Base-by-base conservation (phyloP, 1,140 invertebrate species). In the Acromyrmex heyeri region DNA sequence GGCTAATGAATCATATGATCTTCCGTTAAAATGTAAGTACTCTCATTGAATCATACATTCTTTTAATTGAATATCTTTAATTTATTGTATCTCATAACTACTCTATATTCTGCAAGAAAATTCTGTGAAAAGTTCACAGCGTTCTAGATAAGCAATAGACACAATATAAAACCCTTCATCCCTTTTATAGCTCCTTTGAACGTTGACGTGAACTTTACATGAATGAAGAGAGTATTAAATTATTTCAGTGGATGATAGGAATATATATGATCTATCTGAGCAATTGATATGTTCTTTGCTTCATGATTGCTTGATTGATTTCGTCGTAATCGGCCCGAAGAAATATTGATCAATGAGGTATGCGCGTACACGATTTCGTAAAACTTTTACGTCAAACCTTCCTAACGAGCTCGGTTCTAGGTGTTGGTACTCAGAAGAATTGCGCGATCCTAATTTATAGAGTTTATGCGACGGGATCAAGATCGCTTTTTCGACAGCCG, bases 211-310 rank as follows among this genome's bases (percentile, higher is more conserved):
- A 18, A 14, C 3, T 24, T 48, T 48, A 50, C 10, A 44, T 83
- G 53, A 83, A 73, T 62, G 38, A 82, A 83, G 8, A 14, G 21
- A 12, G 10, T 81, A 55, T 78, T 65, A 81, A 81, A 38, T 57
- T 27, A 57, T 38, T 69, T 69, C 27, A 18, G 18, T 64, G 10
- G 50, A 53, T 79, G 62, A 55, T 69, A 67, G 14, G 2, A 21
- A 67, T 67, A 14, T 67, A 14, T 53, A 14, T 67, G 62, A 24
- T 67, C 14, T 81, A 55, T 12, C 16, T 53, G 10, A 79, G 14
- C 27, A 27, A 67, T 34, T 67, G 14, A 67, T 55, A 50, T 14
- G 7, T 62, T 64, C n/a, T 24, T 44, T n/a, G 27, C 16, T 6
- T 48, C 24, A 21, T 48, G 24, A 30, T 61, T 34, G 21, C 5